Evolutionary conservation across 1,140 invertebrate genomes (phyloP), one percentile per base, ranked within the genome.

Genomic region (Leucophenga varia): DNA sequence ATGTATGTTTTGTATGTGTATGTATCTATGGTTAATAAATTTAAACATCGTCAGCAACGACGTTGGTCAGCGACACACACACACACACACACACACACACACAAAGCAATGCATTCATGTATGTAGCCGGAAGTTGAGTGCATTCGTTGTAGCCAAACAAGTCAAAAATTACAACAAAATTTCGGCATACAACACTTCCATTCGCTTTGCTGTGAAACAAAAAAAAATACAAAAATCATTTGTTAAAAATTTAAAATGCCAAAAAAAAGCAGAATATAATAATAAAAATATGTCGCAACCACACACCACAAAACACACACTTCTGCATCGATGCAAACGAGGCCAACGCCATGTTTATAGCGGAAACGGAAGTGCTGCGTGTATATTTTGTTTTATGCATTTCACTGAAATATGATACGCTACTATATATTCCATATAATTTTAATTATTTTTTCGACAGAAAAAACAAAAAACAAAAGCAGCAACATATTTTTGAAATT

Each of bases 1-100:
- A n/a, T n/a, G n/a, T n/a, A n/a, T n/a, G n/a, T n/a, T n/a, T n/a
- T n/a, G n/a, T n/a, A n/a, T n/a, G n/a, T n/a, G n/a, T n/a, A n/a
- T n/a, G n/a, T n/a, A n/a, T n/a, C n/a, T n/a, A n/a, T 59, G 60
- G 61, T 64, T 64, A 64, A 64, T 64, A 64, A 64, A 64, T 64
- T 64, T 60, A n/a, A n/a, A n/a, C n/a, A n/a, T n/a, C n/a, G n/a
- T n/a, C 48, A 51, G 61, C 56, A 60, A 64, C 57, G 55, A 54
- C 55, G 59, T 39, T 44, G 44, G 47, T 50, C 51, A 41, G 25
- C 18, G 22, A 39, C 17, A 32, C 25, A 21, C 45, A 41, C 51
- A 41, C 50, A 25, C 44, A 32, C 43, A 35, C 42, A 44, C 18
- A 37, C 10, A 22, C 16, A 48, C 12, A 41, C 17, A 13, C n/a